These are phyloP conservation scores for Druon quercuslanigerum DNA, from an alignment of 1,140 invertebrate genomes.

Conservation along the genomic window DNA sequence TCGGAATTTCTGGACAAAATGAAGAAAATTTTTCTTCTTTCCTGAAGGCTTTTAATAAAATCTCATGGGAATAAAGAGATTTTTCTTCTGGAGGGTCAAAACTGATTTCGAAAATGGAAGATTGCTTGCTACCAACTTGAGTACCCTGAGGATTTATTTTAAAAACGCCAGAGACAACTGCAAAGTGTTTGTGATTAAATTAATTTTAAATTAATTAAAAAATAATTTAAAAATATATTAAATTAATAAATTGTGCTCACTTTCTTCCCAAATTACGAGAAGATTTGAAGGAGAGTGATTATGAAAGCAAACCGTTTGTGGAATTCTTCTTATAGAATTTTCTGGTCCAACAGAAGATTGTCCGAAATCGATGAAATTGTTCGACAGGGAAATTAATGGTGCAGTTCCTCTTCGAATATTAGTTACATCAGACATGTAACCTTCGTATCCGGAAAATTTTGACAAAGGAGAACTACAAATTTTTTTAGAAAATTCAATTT, in stretches of 20 bases:
- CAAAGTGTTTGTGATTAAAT: background rate
- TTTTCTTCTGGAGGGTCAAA: constrained; percentile 52
- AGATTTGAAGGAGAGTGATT: constrained; percentile 55
- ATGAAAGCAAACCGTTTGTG: constrained; percentile 53
- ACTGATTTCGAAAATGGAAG: constrained; percentile 57
- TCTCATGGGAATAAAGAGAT: constrained; percentile 49
- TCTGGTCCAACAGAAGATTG: constrained; percentile 35
- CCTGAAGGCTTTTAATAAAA: constrained; percentile 46
- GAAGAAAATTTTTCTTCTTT: background rate
- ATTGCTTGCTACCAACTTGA: constrained; percentile 41
- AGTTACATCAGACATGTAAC: constrained; percentile 56
- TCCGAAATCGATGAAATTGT: constrained; percentile 59
- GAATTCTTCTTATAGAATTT: constrained; percentile 37
- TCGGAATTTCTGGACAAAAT: background rate
- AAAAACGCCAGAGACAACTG: constrained; percentile 55
- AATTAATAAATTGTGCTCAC: constrained; percentile 37
- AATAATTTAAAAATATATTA: background rate
- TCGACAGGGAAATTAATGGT: constrained; percentile 54
- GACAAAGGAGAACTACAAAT: constrained; percentile 27
- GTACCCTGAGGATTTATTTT: constrained; percentile 46
- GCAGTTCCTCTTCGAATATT: constrained; percentile 36
- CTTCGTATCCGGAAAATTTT: constrained; percentile 48
- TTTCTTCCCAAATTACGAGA: constrained; percentile 55
- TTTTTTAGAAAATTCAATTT: constrained; percentile 28
- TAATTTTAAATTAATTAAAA: no score